Base-by-base conservation (phyloP, 2,888 invertebrate genomes). In the Oxyteleia sp. region DNA sequence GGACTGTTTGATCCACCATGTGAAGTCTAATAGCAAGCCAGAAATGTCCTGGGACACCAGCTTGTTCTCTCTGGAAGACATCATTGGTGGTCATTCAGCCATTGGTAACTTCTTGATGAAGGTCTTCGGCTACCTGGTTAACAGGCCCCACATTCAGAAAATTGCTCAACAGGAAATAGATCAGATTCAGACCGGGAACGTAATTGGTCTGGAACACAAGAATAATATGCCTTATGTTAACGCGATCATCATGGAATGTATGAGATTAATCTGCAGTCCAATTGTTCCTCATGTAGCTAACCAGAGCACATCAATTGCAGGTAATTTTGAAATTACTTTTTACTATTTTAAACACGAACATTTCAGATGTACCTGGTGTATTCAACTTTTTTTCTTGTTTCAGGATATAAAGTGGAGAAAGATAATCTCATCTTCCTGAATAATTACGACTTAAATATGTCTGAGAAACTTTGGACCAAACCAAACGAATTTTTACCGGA, bases 211-310 rank as follows among this genome's bases (percentile, higher is more conserved):
- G 15, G 92, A 93, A 16, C 94, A 95, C 88, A 93, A 95, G 72
- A 91, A 91, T 32, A 86, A 89, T 0, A 94, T 96, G 94, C 95
- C 95, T 0, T 96, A 95, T 89, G 95, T 95, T 0, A 95, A 95
- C 89, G 95, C 95, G 0, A 94, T 94, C 4, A 94, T 96, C 59
- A 94, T 95, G 86, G 96, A 96, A 91, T 94, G 95, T 0, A 94
- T 96, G n/a, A 93, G 96, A 68, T 88, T 95, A 53, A 95, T 95
- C 69, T 94, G 95, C 4, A 96, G 96, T 11, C 96, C 96, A 0
- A 96, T 96, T 64, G 96, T 96, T 0, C 96, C 96, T 0, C 95
- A 96, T 88, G 95, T 96, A 0, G 95, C 96, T 13, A 95, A 94
- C 82, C 94, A 94, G 84, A 94, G 95, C 83, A 95, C 95, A 81